phyloP scores from a whole-genome alignment of 2,113 vertebrate genomes.

The Pelvicachromis taeniatus region DNA sequence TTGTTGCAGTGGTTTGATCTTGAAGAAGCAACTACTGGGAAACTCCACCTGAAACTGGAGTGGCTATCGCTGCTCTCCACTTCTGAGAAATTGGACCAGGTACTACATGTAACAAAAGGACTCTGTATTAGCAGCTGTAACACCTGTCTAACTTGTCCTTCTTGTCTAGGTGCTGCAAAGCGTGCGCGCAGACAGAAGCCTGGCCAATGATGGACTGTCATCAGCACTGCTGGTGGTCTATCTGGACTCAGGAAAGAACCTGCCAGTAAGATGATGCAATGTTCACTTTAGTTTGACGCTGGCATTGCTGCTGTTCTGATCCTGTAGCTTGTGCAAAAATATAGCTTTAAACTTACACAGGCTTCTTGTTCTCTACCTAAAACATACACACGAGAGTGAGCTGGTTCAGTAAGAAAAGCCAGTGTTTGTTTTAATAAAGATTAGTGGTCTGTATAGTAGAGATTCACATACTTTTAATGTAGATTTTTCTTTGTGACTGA shows the following conservation, averaged over 20 bases:
- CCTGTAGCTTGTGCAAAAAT: background rate
- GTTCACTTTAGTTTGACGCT: background rate
- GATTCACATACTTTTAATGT: background rate
- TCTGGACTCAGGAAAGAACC: slow-evolving; percentile 91
- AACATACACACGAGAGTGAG: background rate
- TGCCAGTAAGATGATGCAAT: slow-evolving; percentile 82
- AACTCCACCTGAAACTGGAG: slow-evolving; percentile 91
- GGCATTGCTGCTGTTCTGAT: background rate
- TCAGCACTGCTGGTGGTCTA: slow-evolving; percentile 90
- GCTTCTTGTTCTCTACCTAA: background rate
- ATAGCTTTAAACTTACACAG: background rate
- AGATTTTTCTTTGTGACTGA: background rate
- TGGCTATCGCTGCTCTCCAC: slow-evolving; percentile 88
- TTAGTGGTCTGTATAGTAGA: background rate
- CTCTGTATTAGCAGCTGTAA: background rate
- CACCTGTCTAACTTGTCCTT: background rate
- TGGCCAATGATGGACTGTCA: slow-evolving; percentile 86
- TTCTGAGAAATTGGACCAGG: slow-evolving; percentile 85
- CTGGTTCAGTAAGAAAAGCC: background rate
- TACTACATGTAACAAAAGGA: slow-evolving; percentile 37
- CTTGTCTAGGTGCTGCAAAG: slow-evolving; percentile 76
- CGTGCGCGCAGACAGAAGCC: slow-evolving; percentile 85
- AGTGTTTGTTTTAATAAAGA: slow-evolving; percentile 4
- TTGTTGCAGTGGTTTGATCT: slow-evolving; percentile 87
- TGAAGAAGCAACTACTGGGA: slow-evolving; percentile 88